Evolutionary conservation across 2,888 invertebrate genomes (phyloP), one percentile per base, ranked within the genome.

Genomic region (Baccha elongata): DNA sequence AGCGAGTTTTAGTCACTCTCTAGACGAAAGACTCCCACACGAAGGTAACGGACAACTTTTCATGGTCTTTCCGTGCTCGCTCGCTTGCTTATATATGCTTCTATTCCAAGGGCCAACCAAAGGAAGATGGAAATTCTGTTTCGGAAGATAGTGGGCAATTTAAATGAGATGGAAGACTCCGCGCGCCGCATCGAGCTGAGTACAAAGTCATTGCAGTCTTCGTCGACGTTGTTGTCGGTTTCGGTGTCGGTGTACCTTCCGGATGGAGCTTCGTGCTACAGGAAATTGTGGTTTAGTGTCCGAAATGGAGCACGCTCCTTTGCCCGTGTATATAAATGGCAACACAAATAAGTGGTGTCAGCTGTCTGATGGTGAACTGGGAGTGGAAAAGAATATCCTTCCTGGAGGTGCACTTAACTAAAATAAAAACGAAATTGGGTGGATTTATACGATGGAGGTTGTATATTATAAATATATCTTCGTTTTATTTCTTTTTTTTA

Each of bases 231-330:
- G 52, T 15, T 29, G 52, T 7, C 42, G 17, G 37, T 40, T 40
- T 40, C 37, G 15, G 8, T 23, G 29, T 53, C 55, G 60, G 75
- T 67, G 48, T 71, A 81, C 81, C 81, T 71, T 53, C 72, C 81
- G 81, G 76, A 76, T 72, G 76, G 52, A 81, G 76, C 72, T 81
- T 83, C 81, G 76, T 83, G 81, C 81, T 76, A 35, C 81, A 83
- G 81, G 81, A 83, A 83, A 76, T 83, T 83, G 81, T 83, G 81
- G 81, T 76, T 83, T 76, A 83, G 71, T 76, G 81, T 76, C 81
- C 76, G 81, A 83, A 83, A 76, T 81, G 35, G 72, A 81, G 71
- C 71, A 81, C 76, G 62, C 76, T 83, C 55, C 60, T 48, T 55
- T 40, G 21, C 17, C 42, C 37, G 21, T 68, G 42, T 58, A 44